Evolutionary conservation across 2,113 vertebrate species (phyloP).

Genomic region (Tursiops truncatus): DNA sequence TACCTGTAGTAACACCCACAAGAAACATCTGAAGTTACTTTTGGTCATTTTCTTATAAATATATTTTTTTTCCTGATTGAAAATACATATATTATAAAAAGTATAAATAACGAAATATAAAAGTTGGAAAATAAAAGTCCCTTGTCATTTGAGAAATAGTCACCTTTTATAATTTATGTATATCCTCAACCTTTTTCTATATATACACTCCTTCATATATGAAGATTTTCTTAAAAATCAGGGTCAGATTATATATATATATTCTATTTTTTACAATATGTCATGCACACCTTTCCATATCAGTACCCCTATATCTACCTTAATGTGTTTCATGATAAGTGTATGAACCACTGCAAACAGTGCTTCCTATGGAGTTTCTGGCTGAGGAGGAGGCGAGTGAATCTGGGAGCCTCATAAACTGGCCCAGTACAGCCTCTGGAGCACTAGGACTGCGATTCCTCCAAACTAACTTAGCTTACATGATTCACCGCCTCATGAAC

Average conservation of each 20-base stretch:
- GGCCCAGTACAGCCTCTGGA: not conserved
- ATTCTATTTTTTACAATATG: not conserved
- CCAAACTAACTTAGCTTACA: not conserved
- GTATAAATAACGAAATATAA: not conserved
- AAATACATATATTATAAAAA: not conserved
- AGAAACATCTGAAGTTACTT: not conserved
- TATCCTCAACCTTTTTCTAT: not conserved
- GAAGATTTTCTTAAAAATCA: not conserved
- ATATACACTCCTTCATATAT: not conserved
- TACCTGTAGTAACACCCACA: not conserved
- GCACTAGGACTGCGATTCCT: not conserved
- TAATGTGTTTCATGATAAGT: not conserved
- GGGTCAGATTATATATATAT: not conserved
- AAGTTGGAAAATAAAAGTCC: not conserved
- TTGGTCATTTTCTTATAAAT: not conserved
- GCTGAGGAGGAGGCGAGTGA: not conserved
- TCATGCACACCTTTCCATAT: not conserved
- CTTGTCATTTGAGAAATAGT: not conserved
- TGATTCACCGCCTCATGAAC: not conserved
- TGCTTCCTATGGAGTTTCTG: not conserved
- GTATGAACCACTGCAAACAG: not conserved
- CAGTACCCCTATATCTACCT: not conserved
- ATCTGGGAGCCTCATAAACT: not conserved
- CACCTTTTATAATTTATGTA: not conserved
- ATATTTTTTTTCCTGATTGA: conserved; percentile 5